A percentile compares a stretch with the other conserved stretches of the same genome.
Evolutionary conservation across 2,888 invertebrate species (phyloP).

Genomic region (Aspidiotus rigidus): DNA sequence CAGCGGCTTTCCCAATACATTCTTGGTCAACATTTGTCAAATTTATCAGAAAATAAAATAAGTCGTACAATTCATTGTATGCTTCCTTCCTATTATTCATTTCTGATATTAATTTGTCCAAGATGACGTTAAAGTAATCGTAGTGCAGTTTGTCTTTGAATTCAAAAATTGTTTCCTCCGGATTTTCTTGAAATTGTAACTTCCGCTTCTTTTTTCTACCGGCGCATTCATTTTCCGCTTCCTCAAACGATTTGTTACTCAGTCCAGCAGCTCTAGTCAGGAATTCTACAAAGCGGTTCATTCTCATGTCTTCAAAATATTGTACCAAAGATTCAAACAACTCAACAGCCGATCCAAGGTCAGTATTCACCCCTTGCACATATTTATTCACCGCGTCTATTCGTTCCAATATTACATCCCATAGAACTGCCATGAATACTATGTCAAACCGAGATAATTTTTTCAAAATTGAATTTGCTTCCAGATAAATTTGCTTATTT

Average conservation of each 20-base stretch:
- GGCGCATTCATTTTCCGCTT: conserved; percentile 16
- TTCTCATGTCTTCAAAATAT: conserved; percentile 9
- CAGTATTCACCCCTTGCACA: conserved; percentile 20
- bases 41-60: conserved; percentile 35
- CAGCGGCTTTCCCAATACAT: conserved; percentile 9
- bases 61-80: conserved; percentile 31
- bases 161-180: conserved; percentile 4
- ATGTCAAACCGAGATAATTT: conserved; percentile 9
- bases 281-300: conserved; percentile 20
- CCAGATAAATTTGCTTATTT: conserved; percentile 4
- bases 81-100: conserved; percentile 27
- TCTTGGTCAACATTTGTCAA: conserved; percentile 9
- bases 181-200: conserved; percentile 14
- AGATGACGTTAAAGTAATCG: conserved; percentile 19
- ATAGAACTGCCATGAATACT: conserved; percentile 10
- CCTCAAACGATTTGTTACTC: neutral
- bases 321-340: conserved; percentile 11
- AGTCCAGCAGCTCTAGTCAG: conserved; percentile 8
- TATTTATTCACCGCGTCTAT: conserved; percentile 20
- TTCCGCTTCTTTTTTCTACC: conserved; percentile 9
- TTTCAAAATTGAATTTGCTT: conserved; percentile 19
- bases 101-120: conserved; percentile 21
- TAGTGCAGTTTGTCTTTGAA: conserved; percentile 16
- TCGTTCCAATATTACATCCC: conserved; percentile 21
- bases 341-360: conserved; percentile 14